Evolutionary conservation across 2,888 invertebrate genomes (phyloP), one percentile per base, ranked within the genome.

Genomic region (Campopleginae sp.): DNA sequence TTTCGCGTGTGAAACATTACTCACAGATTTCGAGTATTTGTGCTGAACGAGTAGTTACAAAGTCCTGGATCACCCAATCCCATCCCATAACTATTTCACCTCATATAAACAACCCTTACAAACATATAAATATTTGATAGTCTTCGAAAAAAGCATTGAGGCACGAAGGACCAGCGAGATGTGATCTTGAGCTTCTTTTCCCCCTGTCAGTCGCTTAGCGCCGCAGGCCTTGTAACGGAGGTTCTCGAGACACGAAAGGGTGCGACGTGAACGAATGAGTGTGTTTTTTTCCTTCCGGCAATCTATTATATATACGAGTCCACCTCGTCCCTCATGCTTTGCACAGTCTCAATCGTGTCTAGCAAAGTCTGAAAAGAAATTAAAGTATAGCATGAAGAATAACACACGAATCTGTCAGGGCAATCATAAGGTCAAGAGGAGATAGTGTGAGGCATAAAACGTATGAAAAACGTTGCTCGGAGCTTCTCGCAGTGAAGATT

Each of bases 71-170:
- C 14, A 58, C 14, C 58, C 27, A 27, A 14, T 14, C 58, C 12
- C 27, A 27, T 46, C 46, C 23, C 46, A n/a, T 46, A 46, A 68
- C 27, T 27, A 17, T 46, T 68, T 46, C 27, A 46, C 44, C 5
- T 44, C 44, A 2, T 23, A 66, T 46, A 46, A 68, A 68, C 46
- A 68, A 46, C 68, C 38, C 33, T n/a, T 19, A 19, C 51, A 33
- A 27, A 7, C 68, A 33, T 76, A 70, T 68, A 79, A 72, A 51
- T 82, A n/a, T 42, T 78, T 74, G 48, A 75, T 33, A 51, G 68
- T 44, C 68, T 19, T 42, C 27, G 68, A 48, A 63, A 27, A 27
- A 70, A 83, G 44, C 82, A 38, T 78, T 82, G 65, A 68, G 33
- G 46, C 27, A 33, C 51, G 33, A 10, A 71, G 48, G 33, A 71